These are phyloP conservation scores for Cololabis saira DNA, from an alignment of 2,113 vertebrate species.

Conservation along the genomic window DNA sequence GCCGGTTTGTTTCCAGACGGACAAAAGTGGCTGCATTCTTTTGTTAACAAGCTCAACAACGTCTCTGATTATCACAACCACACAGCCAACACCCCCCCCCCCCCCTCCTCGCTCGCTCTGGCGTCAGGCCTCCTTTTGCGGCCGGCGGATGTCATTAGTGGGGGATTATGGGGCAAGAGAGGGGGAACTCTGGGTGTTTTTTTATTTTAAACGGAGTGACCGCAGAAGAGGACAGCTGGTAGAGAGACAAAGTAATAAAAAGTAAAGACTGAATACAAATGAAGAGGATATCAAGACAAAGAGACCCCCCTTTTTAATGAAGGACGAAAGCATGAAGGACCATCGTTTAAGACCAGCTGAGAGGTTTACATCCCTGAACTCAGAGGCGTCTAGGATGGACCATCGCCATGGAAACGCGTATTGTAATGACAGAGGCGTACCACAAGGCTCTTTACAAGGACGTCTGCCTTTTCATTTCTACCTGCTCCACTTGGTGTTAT, in stretches of 20 bases:
- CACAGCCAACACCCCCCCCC: background rate
- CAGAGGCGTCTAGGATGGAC: no score
- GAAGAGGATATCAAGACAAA: background rate
- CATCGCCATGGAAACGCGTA: no score
- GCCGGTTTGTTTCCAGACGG: no score
- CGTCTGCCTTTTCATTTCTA: no score
- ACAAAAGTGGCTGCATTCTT: constrained; percentile 21
- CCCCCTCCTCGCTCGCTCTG: constrained; percentile 7
- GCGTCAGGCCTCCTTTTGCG: constrained; percentile 66
- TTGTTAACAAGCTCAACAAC: constrained; percentile 23
- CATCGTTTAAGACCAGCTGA: constrained; percentile 9
- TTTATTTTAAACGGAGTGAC: constrained; percentile 36
- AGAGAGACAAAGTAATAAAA: constrained; percentile 5
- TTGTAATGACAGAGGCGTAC: no score
- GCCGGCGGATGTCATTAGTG: constrained; percentile 51
- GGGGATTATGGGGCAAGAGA: constrained; percentile 54
- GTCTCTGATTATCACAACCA: constrained; percentile 39
- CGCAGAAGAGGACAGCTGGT: constrained; percentile 24
- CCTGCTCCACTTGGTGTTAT: no score
- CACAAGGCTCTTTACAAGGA: no score
- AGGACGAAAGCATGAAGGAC: no score
- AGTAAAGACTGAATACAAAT: background rate
- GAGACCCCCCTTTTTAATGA: no score
- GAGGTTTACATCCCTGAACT: background rate
- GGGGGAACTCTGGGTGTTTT: constrained; percentile 43